Conservation (phyloP, 2,888 invertebrate genomes). For the Homarus gammarus region DNA sequence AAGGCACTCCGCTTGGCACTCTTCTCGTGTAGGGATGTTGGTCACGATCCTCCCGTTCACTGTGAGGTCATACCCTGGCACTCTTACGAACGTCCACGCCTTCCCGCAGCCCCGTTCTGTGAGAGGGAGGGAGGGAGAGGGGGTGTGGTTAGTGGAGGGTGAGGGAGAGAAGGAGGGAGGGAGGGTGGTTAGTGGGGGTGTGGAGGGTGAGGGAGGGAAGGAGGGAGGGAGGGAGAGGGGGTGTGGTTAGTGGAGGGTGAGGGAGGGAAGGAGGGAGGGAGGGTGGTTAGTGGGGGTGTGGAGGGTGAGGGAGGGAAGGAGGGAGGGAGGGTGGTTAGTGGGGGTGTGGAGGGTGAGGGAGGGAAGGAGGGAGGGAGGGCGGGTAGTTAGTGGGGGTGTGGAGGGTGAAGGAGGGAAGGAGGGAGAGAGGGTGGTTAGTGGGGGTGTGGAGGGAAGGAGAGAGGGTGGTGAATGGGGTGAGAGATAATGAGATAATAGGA, state of each 20-base stretch:
- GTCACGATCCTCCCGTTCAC: constrained; percentile 80
- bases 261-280: too few relatives aligned
- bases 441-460: neutral
- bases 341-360: too few relatives aligned
- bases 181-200: neutral
- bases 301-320: too few relatives aligned
- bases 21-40: constrained; percentile 80
- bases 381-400: neutral
- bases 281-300: too few relatives aligned
- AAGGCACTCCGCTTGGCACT: constrained; percentile 81
- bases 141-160: neutral
- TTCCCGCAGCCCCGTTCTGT: constrained; percentile 78
- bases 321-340: too few relatives aligned
- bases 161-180: neutral
- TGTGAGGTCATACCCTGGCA: constrained; percentile 80
- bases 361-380: neutral
- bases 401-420: neutral
- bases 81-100: constrained; percentile 81
- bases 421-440: neutral
- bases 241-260: too few relatives aligned
- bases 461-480: neutral
- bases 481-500: neutral
- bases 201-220: neutral
- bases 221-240: neutral
- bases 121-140: neutral